A percentile compares a stretch with the other conserved stretches of the same genome.
phyloP scores from a whole-genome alignment of 2,113 vertebrate species.

The Catagonus wagneri region DNA sequence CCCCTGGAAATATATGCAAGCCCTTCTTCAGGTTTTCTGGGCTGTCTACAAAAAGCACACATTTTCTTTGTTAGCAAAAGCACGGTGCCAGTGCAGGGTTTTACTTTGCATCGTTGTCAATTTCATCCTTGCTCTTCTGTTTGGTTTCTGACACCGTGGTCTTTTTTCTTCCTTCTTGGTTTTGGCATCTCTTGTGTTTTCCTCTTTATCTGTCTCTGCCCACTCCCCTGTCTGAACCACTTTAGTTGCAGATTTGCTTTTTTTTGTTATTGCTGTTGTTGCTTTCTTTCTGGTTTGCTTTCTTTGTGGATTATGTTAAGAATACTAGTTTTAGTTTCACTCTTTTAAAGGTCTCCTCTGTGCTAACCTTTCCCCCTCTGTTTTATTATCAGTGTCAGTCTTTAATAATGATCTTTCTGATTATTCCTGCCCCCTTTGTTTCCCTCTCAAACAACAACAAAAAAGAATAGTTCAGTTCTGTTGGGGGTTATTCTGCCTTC shows the following conservation, averaged over 20 bases:
- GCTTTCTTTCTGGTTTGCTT: too few relatives aligned
- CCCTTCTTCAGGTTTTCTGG: background rate
- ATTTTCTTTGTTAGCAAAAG: conserved; percentile 68
- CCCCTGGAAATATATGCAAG: background rate
- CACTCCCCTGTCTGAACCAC: background rate
- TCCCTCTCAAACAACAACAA: background rate
- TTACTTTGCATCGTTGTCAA: conserved; percentile 1
- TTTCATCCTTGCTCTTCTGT: background rate
- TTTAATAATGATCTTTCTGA: background rate
- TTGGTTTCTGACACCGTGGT: conserved; percentile 43
- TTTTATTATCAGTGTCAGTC: background rate
- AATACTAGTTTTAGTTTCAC: background rate
- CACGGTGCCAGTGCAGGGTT: background rate
- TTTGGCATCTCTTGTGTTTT: conserved; percentile 55
- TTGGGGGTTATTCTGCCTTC: background rate
- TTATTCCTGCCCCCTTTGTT: background rate
- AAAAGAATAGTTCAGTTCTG: background rate
- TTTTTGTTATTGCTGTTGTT: too few relatives aligned
- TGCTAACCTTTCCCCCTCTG: background rate
- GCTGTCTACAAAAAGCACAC: background rate
- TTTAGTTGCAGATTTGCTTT: background rate
- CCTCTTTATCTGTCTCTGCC: conserved; percentile 55
- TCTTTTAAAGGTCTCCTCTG: background rate
- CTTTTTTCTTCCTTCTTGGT: conserved; percentile 15
- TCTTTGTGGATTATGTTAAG: background rate